Percentiles rank a stretch among this genome's conserved stretches.
These are phyloP conservation scores for Ictalurus punctatus DNA, from an alignment of 2,113 vertebrate genomes.

Conservation along the genomic window DNA sequence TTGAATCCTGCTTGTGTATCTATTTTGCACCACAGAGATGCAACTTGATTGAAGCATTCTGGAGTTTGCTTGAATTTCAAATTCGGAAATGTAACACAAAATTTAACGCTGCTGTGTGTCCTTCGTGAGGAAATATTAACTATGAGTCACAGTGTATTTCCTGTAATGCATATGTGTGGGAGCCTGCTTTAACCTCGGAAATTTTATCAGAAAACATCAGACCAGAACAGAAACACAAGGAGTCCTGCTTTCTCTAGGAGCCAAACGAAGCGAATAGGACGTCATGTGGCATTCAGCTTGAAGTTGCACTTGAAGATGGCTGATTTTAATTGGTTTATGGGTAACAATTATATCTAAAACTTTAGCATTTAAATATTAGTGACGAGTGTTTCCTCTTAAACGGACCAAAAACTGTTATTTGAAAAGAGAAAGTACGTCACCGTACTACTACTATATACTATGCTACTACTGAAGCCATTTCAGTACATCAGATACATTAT, in stretches of 20 bases:
- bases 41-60: no score
- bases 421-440: neutral
- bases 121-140: neutral
- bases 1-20: neutral
- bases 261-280: neutral
- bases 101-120: neutral
- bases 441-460: neutral
- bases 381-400: no score
- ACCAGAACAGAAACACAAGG: no score
- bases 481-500: neutral
- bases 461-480: neutral
- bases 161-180: neutral
- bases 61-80: neutral
- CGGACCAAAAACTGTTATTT: neutral
- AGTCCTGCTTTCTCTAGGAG: no score
- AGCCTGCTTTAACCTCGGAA: neutral
- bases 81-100: no score
- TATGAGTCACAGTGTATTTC: neutral
- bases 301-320: neutral
- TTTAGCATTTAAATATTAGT: neutral
- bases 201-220: no score
- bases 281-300: no score
- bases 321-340: neutral
- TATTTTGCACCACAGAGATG: neutral
- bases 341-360: neutral